Evolutionary conservation across 92 coral and sea anemone species (phyloP).

Genomic region (Porites evermanni): DNA sequence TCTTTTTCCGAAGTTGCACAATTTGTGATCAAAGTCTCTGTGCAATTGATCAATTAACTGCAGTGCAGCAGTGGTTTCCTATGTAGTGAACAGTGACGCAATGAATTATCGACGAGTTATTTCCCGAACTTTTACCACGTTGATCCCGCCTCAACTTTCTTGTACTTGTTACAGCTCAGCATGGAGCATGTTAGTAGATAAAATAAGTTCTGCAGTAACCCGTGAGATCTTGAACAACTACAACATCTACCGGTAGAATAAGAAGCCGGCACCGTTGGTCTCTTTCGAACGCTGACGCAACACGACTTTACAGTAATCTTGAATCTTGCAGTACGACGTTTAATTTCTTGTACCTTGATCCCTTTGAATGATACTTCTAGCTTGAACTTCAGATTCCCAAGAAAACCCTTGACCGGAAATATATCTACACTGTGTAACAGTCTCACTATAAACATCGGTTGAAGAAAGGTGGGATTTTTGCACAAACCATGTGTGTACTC

Average conservation of each 20-base stretch:
- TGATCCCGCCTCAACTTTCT: neutral
- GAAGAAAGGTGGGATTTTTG: neutral
- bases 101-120: neutral
- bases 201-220: neutral
- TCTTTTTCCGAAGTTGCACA: neutral
- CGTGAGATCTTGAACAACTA: neutral
- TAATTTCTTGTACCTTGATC: neutral
- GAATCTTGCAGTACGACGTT: conserved; percentile 1
- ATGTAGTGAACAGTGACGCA: neutral
- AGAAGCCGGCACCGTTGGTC: neutral
- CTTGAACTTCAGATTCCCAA: neutral
- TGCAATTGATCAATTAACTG: neutral
- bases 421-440: neutral
- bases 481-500: neutral
- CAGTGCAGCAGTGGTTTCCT: neutral
- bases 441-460: neutral
- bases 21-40: neutral
- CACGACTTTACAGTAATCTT: neutral
- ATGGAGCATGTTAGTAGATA: neutral
- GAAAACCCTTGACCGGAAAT: neutral
- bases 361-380: neutral
- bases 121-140: neutral
- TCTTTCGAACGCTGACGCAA: conserved; percentile 7
- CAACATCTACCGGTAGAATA: neutral
- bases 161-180: neutral